Evolutionary conservation across 2,113 vertebrate genomes (phyloP).

Genomic region (Dicaeum eximium): DNA sequence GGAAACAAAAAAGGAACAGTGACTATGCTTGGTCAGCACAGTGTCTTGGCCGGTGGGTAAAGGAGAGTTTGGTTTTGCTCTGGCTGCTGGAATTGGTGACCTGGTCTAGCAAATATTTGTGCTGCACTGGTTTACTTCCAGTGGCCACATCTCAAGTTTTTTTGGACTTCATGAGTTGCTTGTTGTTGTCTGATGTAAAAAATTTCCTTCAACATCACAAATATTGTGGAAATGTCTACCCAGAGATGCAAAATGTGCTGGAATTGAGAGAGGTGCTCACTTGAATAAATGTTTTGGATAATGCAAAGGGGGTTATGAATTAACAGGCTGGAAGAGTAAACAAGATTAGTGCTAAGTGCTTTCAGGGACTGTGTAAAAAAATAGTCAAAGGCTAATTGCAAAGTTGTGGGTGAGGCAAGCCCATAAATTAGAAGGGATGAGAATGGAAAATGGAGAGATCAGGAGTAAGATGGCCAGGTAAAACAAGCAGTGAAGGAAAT

Average conservation of each 20-base stretch:
- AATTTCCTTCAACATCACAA: neutral
- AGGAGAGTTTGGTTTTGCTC: neutral
- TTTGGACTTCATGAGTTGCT: neutral
- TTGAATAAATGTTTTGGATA: constrained; percentile 50
- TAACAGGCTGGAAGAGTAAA: constrained; percentile 39
- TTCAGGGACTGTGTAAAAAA: constrained; percentile 8
- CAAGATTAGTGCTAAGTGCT: constrained; percentile 38
- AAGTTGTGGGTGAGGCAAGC: constrained; percentile 7
- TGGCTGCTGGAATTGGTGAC: neutral
- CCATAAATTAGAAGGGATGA: constrained; percentile 8
- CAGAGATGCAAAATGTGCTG: neutral
- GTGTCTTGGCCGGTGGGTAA: neutral
- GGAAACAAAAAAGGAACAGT: neutral
- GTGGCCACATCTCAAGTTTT: neutral
- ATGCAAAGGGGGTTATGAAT: constrained; percentile 30
- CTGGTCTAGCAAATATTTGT: neutral
- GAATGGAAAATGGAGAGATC: constrained; percentile 18
- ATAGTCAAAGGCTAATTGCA: constrained; percentile 50
- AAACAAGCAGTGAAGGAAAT: constrained; percentile 14
- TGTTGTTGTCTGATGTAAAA: neutral
- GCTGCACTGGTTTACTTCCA: neutral
- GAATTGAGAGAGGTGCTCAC: neutral
- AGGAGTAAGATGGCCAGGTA: neutral
- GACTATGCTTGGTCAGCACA: neutral
- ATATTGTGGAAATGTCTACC: neutral